These are phyloP conservation scores for Caiman crocodilus DNA, from an alignment of 2,797 vertebrate species.

Conservation along the genomic window DNA sequence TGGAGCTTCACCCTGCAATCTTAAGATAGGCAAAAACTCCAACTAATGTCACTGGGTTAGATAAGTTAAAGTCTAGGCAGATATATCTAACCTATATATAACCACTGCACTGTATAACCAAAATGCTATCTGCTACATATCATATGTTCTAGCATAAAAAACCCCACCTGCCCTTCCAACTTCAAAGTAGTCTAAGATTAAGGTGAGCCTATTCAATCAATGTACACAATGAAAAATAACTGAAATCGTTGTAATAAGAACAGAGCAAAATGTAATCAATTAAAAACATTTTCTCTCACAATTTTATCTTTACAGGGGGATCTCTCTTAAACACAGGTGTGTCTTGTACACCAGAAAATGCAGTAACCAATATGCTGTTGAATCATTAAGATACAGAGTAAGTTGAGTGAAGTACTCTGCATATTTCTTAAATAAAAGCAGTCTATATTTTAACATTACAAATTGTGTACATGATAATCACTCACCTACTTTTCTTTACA, in stretches of 20 bases:
- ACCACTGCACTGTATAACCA: not conserved
- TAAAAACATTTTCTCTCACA: no score
- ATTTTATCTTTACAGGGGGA: no score
- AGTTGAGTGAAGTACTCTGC: not conserved
- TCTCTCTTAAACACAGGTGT: no score
- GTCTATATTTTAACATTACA: not conserved
- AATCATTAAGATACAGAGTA: not conserved
- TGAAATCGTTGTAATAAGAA: no score
- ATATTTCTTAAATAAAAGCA: not conserved
- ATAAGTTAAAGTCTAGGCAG: slow-evolving; percentile 2
- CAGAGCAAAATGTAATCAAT: no score
- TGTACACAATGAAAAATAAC: no score
- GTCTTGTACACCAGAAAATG: no score
- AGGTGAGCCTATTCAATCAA: no score
- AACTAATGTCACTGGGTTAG: not conserved
- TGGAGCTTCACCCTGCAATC: not conserved
- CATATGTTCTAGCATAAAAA: no score
- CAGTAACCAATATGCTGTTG: not conserved
- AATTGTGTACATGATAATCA: not conserved
- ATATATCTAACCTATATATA: not conserved
- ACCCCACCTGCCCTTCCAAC: no score
- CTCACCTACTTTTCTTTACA: not conserved
- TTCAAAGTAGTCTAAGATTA: no score
- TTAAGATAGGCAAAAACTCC: not conserved
- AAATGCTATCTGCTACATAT: not conserved